Conservation (phyloP, 2,888 invertebrate species). For the Dicyrtoma fusca region DNA sequence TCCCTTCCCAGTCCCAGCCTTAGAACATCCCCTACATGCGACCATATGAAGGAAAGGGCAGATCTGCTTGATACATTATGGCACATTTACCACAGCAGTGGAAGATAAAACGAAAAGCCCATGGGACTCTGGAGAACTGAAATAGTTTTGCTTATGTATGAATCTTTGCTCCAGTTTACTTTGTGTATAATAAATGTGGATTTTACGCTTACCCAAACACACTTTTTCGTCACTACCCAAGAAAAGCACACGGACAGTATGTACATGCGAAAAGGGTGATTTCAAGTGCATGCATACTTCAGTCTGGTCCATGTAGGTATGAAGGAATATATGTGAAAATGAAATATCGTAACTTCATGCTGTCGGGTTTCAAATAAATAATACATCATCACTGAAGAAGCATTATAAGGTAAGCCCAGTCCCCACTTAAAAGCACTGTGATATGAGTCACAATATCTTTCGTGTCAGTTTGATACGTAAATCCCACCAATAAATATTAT, state of each 20-base stretch:
- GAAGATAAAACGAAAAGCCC: slow-evolving; percentile 11
- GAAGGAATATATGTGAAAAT: too few relatives aligned
- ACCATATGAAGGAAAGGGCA: not conserved
- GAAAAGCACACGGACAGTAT: not conserved
- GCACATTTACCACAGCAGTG: slow-evolving; percentile 19
- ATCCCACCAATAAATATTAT: too few relatives aligned
- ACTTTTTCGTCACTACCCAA: not conserved
- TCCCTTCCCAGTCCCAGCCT: not conserved
- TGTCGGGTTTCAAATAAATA: too few relatives aligned
- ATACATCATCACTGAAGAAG: too few relatives aligned
- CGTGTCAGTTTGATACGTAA: too few relatives aligned
- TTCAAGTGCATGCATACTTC: not conserved
- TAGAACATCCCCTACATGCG: not conserved
- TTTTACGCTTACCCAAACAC: slow-evolving; percentile 15
- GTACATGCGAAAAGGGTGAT: not conserved
- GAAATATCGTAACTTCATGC: too few relatives aligned
- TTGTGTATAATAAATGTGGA: slow-evolving; percentile 27
- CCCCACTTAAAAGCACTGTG: too few relatives aligned
- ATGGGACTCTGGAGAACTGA: slow-evolving; percentile 7
- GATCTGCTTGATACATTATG: slow-evolving; percentile 17
- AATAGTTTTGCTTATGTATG: slow-evolving; percentile 21
- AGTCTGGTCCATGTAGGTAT: too few relatives aligned
- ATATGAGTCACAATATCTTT: too few relatives aligned
- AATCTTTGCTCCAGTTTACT: slow-evolving; percentile 5
- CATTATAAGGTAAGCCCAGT: too few relatives aligned